Conservation (phyloP, 1,140 invertebrate genomes). For the Musca vetustissima region DNA sequence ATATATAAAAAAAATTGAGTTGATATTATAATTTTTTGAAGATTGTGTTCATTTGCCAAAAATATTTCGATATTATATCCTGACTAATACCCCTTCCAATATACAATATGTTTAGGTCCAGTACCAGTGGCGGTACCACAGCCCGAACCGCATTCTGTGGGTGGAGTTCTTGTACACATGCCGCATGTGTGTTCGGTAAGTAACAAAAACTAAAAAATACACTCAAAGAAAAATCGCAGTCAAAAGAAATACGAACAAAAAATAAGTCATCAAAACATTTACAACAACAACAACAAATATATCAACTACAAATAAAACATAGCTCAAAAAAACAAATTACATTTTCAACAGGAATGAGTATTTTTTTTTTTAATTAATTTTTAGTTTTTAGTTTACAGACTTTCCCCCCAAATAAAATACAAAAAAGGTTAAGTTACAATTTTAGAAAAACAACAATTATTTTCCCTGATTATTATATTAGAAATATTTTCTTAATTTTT, state of each 20-base stretch:
- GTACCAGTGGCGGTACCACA: constrained; percentile 55
- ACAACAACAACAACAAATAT: background rate
- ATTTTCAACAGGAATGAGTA: constrained; percentile 10
- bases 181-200: constrained; percentile 76
- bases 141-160: constrained; percentile 74
- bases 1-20: too few species aligned
- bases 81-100: too few species aligned
- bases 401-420: background rate
- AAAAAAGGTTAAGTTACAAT: constrained; percentile 27
- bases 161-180: constrained; percentile 85
- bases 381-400: background rate
- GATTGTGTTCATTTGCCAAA: too few species aligned
- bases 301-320: too few species aligned
- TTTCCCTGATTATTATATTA: background rate
- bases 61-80: too few species aligned
- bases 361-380: background rate
- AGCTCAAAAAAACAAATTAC: background rate
- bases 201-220: constrained; percentile 29
- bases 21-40: too few species aligned
- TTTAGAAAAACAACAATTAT: background rate
- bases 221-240: too few species aligned
- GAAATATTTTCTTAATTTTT: background rate
- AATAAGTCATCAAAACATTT: too few species aligned
- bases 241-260: too few species aligned
- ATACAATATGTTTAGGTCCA: constrained; percentile 40